Evolutionary conservation across 2,888 invertebrate species (phyloP).

Genomic region (Cheilosia vulpina): DNA sequence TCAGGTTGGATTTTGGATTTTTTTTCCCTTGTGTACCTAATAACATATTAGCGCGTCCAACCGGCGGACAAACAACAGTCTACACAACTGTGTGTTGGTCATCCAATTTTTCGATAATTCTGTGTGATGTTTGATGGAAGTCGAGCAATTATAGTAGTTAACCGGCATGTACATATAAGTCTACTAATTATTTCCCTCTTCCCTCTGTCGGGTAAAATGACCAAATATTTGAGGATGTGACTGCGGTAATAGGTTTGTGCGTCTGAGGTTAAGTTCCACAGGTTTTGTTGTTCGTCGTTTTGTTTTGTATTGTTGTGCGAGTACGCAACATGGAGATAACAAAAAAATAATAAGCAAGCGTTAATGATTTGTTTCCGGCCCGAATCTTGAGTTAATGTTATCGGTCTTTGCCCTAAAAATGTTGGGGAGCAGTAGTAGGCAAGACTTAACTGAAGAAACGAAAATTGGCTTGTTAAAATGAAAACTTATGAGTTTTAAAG

Average conservation of each 20-base stretch:
- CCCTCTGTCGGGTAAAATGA: constrained; percentile 52
- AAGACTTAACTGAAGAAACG: not conserved
- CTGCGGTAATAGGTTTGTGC: constrained; percentile 59
- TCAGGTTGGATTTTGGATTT: constrained; percentile 18
- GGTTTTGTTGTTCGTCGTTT: not conserved
- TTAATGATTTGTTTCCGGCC: constrained; percentile 62
- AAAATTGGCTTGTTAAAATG: not conserved
- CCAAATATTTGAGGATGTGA: constrained; percentile 66
- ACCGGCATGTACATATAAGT: constrained; percentile 36
- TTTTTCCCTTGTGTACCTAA: constrained; percentile 26
- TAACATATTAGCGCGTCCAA: constrained; percentile 60
- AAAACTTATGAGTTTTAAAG: too few species aligned
- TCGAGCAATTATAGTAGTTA: constrained; percentile 71
- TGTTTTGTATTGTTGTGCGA: constrained; percentile 18
- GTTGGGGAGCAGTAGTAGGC: not conserved
- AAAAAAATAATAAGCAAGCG: constrained; percentile 26
- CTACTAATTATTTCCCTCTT: constrained; percentile 56
- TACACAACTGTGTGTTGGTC: constrained; percentile 1
- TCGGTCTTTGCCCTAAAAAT: constrained; percentile 15
- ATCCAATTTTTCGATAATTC: constrained; percentile 44
- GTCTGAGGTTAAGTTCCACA: constrained; percentile 10
- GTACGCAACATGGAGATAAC: constrained; percentile 3
- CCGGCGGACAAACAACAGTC: constrained; percentile 15
- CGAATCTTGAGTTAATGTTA: constrained; percentile 17
- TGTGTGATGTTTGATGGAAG: constrained; percentile 65